Evolutionary conservation across 2,113 vertebrate genomes (phyloP).

Genomic region (Orycteropus afer): DNA sequence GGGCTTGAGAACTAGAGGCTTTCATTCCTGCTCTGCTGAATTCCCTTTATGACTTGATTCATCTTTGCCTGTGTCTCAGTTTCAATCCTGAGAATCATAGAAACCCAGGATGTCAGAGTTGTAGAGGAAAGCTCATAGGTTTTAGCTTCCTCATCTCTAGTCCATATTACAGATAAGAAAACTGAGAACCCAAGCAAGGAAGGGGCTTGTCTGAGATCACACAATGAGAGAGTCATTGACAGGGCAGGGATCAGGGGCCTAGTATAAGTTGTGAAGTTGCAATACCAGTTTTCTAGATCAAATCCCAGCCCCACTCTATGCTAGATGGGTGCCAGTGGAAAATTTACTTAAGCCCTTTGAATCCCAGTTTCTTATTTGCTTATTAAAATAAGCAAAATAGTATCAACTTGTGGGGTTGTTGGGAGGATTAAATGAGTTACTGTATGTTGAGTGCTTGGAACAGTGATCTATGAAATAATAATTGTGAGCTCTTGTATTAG

Average conservation of each 20-base stretch:
- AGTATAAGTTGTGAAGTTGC: too few species aligned
- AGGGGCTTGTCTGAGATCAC: neutral
- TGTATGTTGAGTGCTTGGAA: neutral
- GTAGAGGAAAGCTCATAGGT: neutral
- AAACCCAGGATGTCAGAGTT: neutral
- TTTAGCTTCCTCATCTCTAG: neutral
- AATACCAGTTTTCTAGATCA: neutral
- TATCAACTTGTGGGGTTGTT: neutral
- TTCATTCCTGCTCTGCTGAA: neutral
- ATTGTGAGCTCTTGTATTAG: neutral
- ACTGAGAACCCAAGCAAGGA: neutral
- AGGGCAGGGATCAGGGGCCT: neutral
- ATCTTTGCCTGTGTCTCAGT: neutral
- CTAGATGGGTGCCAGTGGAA: neutral
- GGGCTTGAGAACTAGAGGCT: neutral
- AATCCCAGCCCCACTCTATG: neutral
- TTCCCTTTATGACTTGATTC: neutral
- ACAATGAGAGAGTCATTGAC: too few species aligned
- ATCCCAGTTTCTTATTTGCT: neutral
- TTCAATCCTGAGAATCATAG: neutral
- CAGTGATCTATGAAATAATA: neutral
- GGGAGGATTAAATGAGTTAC: neutral
- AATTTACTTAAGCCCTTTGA: neutral
- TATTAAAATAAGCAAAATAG: neutral
- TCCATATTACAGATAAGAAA: neutral